Percentiles rank a stretch among this genome's conserved stretches.
phyloP scores from a whole-genome alignment of 2,113 vertebrate species.

The Pleuronectes platessa region DNA sequence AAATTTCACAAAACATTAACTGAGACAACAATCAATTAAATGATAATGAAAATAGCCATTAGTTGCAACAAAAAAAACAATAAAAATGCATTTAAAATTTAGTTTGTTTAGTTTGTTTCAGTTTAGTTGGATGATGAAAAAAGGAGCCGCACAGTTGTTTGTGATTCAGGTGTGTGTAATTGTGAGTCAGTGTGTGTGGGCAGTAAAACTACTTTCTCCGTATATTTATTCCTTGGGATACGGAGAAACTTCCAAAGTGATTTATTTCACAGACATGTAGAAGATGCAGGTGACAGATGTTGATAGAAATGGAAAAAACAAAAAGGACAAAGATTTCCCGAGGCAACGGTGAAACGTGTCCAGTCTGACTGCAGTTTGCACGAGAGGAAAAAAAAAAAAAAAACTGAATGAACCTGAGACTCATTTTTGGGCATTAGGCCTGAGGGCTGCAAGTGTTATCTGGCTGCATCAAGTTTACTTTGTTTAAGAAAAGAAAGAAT shows the following conservation, averaged over 20 bases:
- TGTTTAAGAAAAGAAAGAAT: constrained; percentile 82
- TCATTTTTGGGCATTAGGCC: constrained; percentile 77
- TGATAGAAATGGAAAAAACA: constrained; percentile 37
- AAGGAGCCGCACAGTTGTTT: background rate
- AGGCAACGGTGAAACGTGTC: constrained; percentile 49
- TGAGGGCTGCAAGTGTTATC: constrained; percentile 80
- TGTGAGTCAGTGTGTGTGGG: constrained; percentile 19
- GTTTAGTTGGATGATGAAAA: background rate
- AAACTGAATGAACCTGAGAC: constrained; percentile 75
- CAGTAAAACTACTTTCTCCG: constrained; percentile 20
- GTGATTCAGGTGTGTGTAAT: constrained; percentile 24
- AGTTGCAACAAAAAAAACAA: background rate
- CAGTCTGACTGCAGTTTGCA: constrained; percentile 61
- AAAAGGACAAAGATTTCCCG: constrained; percentile 46
- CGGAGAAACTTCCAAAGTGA: constrained; percentile 21
- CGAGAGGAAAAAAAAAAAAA: constrained; percentile 19
- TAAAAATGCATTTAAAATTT: background rate
- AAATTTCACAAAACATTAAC: background rate
- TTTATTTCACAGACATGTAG: constrained; percentile 46
- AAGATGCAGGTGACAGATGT: constrained; percentile 50
- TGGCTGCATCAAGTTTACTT: constrained; percentile 82
- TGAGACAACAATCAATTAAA: too few relatives aligned
- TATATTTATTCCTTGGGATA: constrained; percentile 10
- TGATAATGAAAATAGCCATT: background rate
- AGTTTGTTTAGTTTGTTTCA: background rate